Evolutionary conservation across 2,113 vertebrate genomes (phyloP).

Genomic region (Isurus oxyrinchus): DNA sequence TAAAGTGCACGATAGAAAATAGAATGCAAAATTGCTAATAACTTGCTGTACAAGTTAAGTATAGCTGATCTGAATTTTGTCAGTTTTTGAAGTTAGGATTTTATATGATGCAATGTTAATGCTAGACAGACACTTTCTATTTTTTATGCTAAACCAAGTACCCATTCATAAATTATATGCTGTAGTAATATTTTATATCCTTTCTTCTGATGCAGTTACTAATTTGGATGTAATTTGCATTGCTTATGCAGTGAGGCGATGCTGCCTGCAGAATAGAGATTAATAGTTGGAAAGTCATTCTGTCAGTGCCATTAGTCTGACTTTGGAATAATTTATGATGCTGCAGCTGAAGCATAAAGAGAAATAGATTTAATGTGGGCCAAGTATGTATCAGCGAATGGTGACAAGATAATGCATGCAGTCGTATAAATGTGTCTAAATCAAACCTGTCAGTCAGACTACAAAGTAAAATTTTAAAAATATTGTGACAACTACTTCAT

Average conservation of each 20-base stretch:
- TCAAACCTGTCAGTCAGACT: neutral
- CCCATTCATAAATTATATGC: conserved; percentile 18
- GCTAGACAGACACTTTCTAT: neutral
- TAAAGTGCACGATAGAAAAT: neutral
- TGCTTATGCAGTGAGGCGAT: neutral
- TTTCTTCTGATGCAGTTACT: neutral
- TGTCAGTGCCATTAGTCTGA: conserved; percentile 27
- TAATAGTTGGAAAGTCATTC: conserved; percentile 24
- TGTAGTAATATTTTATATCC: neutral
- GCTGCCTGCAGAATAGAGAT: neutral
- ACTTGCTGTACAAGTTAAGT: neutral
- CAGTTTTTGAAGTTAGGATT: neutral
- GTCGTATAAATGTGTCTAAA: neutral
- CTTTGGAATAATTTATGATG: conserved; percentile 37
- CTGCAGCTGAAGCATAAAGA: neutral
- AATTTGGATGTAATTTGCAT: conserved; percentile 20
- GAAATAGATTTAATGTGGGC: conserved; percentile 9
- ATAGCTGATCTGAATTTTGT: neutral
- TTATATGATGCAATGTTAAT: neutral
- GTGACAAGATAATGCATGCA: conserved; percentile 14
- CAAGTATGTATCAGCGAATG: neutral
- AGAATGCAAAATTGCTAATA: neutral
- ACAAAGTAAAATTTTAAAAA: neutral
- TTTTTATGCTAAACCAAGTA: neutral
- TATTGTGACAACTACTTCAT: conserved; percentile 31